Evolutionary conservation across 2,113 vertebrate species (phyloP), one percentile per base, ranked within the genome.

Genomic region (Nipponia nippon): DNA sequence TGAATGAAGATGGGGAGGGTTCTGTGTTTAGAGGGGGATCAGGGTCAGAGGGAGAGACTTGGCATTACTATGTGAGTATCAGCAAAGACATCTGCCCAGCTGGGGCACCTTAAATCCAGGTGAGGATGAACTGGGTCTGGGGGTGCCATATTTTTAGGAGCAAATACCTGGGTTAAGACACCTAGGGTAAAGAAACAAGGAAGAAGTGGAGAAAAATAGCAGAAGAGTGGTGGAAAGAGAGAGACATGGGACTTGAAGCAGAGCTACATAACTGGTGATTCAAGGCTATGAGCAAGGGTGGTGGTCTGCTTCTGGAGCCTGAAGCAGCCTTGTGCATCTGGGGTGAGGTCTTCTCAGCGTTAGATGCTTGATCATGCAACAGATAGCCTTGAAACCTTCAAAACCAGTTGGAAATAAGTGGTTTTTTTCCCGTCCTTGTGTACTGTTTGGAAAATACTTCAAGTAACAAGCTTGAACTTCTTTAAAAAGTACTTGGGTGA

Each of bases 111-210:
- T 9, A 34, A 13, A 38, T 32, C 27, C 50, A 32, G 36, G 16
- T 26, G 49, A 40, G 32, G 67, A 26, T 8, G 59, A 58, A 30
- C 50, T n/a, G 11, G 6, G 44, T 4, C 23, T 58, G 17, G 7
- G 14, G 4, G 8, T 47, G 25, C 40, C 0, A 0, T 13, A 5
- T 6, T 67, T 62, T 47, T 21, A n/a, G 47, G 30, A 87, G 11
- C 13, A 47, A 6, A 16, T 27, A 46, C 16, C 38, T 40, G 38
- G 29, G 8, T 44, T 66, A 55, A 23, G n/a, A 36, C 4, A 2
- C 5, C 5, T 29, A 7, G 22, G 36, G 10, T 44, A 46, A 79
- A 52, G 59, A 65, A 73, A 25, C 13, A 22, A 30, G 50, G 26
- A 32, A 34, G 44, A 46, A 58, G 36, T n/a, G n/a, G 38, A 55